These are phyloP conservation scores for Rosalia funebris DNA, from an alignment of 2,888 invertebrate species.

Conservation along the genomic window DNA sequence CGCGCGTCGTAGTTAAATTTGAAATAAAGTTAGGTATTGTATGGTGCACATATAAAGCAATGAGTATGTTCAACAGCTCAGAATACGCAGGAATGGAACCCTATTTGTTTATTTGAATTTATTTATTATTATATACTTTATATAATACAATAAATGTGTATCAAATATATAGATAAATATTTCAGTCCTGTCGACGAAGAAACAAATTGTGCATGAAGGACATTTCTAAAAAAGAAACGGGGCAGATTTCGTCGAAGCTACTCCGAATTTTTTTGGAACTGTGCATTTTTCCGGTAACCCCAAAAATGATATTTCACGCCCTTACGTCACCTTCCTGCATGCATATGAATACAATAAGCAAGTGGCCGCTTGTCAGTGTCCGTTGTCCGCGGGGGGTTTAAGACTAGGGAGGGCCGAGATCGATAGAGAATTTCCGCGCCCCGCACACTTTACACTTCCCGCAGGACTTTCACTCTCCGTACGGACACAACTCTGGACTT, in stretches of 20 bases:
- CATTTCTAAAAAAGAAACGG: no score
- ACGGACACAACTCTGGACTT: slow-evolving; percentile 54
- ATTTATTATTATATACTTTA: no score
- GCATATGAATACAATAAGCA: slow-evolving; percentile 63
- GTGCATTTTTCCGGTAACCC: slow-evolving; percentile 38
- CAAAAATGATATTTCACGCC: slow-evolving; percentile 35
- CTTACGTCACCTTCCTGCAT: slow-evolving; percentile 42
- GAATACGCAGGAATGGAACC: no score
- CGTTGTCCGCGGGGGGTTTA: slow-evolving; percentile 57
- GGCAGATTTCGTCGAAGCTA: no score
- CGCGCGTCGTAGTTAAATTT: no score
- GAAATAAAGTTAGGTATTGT: no score
- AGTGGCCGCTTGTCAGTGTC: slow-evolving; percentile 54
- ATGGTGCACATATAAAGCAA: no score
- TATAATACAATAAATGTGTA: no score
- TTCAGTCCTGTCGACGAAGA: neutral
- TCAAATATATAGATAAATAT: no score
- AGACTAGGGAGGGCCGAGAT: slow-evolving; percentile 58
- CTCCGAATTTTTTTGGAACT: slow-evolving; percentile 32
- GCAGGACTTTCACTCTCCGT: slow-evolving; percentile 65
- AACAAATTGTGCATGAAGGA: no score
- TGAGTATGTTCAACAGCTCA: no score
- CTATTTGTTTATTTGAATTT: no score
- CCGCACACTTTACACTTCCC: slow-evolving; percentile 64
- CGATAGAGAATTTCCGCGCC: slow-evolving; percentile 56